Conservation (phyloP, 1,140 invertebrate genomes). For the Drosophila serrata region DNA sequence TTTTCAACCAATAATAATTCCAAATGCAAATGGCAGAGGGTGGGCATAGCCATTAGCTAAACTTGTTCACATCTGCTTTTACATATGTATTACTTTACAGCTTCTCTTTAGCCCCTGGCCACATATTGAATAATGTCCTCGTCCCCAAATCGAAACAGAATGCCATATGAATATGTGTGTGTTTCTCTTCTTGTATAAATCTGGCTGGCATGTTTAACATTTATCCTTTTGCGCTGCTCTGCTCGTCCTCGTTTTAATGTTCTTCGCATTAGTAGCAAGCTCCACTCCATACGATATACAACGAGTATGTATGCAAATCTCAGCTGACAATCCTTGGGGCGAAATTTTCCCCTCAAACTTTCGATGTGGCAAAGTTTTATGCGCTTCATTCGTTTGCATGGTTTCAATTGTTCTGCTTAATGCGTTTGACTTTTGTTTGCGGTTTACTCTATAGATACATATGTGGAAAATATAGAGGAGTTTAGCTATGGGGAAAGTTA, state of each 20-base stretch:
- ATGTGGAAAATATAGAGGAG: neutral
- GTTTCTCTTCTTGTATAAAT: slow-evolving; percentile 49
- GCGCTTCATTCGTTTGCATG: slow-evolving; percentile 45
- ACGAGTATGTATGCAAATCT: slow-evolving; percentile 55
- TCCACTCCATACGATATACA: slow-evolving; percentile 36
- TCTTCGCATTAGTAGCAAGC: slow-evolving; percentile 62
- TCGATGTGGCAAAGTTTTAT: slow-evolving; percentile 46
- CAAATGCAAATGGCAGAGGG: neutral
- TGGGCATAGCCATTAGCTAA: slow-evolving; percentile 55
- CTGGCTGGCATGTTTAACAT: slow-evolving; percentile 65
- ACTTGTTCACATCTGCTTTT: slow-evolving; percentile 78
- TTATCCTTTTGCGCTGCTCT: slow-evolving; percentile 29
- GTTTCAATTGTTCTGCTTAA: slow-evolving; percentile 63
- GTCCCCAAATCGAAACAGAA: slow-evolving; percentile 17
- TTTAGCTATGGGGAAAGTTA: neutral
- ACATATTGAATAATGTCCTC: slow-evolving; percentile 66
- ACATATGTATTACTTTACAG: slow-evolving; percentile 73
- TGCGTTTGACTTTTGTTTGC: slow-evolving; percentile 70
- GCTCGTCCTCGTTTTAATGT: slow-evolving; percentile 56
- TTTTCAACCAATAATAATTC: slow-evolving; percentile 16
- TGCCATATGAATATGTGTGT: slow-evolving; percentile 28
- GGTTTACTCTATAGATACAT: slow-evolving; percentile 8
- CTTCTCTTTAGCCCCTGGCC: slow-evolving; percentile 60
- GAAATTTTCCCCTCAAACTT: slow-evolving; percentile 24
- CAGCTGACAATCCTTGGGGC: slow-evolving; percentile 39